Evolutionary conservation across 2,797 vertebrate genomes (phyloP).

Genomic region (Trachurus trachurus): DNA sequence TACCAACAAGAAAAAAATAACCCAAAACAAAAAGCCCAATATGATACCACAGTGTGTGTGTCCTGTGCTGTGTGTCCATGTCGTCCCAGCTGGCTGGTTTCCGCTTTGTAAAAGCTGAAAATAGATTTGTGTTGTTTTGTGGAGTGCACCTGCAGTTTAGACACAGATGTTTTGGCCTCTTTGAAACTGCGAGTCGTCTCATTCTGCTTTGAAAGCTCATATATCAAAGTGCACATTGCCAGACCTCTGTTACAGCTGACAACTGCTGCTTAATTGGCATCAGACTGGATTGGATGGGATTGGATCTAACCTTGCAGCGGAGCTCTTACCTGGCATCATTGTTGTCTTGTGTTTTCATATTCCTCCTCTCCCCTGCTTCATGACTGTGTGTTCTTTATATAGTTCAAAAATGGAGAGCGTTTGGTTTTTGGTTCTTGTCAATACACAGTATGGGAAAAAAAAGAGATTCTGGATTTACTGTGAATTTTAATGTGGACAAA

Average conservation of each 20-base stretch:
- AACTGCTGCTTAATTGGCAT: slow-evolving; percentile 12
- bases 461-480: background rate
- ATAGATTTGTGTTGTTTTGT: slow-evolving; percentile 41
- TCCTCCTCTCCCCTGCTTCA: background rate
- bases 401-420: background rate
- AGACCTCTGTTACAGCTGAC: slow-evolving; percentile 14
- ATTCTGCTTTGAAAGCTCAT: slow-evolving; percentile 40
- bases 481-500: background rate
- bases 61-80: slow-evolving; percentile 5
- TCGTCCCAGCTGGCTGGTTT: slow-evolving; percentile 50
- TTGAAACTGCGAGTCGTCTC: slow-evolving; percentile 51
- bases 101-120: slow-evolving; percentile 19
- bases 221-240: slow-evolving; percentile 29
- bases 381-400: background rate
- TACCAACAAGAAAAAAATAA: too few species aligned
- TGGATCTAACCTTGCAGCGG: slow-evolving; percentile 8
- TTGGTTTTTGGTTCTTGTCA: background rate
- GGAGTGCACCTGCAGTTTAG: slow-evolving; percentile 60
- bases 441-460: background rate
- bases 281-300: too few species aligned
- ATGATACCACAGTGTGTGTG: background rate
- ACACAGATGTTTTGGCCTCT: slow-evolving; percentile 52
- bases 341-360: background rate
- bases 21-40: too few species aligned
- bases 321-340: background rate